Base-by-base conservation (phyloP, 2,888 invertebrate species). In the Acleris literana region DNA sequence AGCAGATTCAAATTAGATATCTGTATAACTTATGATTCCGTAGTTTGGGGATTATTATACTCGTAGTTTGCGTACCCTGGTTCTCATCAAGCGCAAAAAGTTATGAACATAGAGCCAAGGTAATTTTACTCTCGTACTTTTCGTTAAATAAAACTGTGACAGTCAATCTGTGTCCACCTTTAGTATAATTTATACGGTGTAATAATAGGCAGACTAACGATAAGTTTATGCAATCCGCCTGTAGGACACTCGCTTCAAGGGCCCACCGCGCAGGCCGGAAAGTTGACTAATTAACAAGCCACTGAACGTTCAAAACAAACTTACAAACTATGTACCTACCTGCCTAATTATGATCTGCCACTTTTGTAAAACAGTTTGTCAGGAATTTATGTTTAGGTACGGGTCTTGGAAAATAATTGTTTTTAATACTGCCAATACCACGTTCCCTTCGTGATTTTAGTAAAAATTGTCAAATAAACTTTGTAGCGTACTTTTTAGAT, bases 261-360 rank as follows among this genome's bases (percentile, higher is more conserved):
- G 75, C 68, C 77, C 81, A 78, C 76, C 70, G 70, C 75, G 72
- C 70, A 69, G 81, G 81, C 77, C 76, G 81, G 71, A 82, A 88
- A 88, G 82, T 88, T 86, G 80, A 76, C 82, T 88, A 89, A 89
- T 89, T 89, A 89, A 82, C 80, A 82, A 81, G 77, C 80, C 79
- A 81, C 81, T 77, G 84, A 82, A 81, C 73, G 76, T 81, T 70
- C 70, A 67, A 69, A 71, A 75, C 62, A 51, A 62, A 25, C 25
- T 44, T 25, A 52, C 33, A 33, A 33, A 33, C 57, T 43, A 63
- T 51, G 20, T 51, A 63, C 56, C 63, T 63, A 48, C 44, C 63
- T 22, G 57, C 43, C 39, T 64, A 52, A 56, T 62, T 57, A 52
- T 75, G 74, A 80, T 79, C 76, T 70, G 74, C 70, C 75, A 70